Base-by-base conservation (phyloP, 2,888 invertebrate genomes). In the Xylocampa areola region DNA sequence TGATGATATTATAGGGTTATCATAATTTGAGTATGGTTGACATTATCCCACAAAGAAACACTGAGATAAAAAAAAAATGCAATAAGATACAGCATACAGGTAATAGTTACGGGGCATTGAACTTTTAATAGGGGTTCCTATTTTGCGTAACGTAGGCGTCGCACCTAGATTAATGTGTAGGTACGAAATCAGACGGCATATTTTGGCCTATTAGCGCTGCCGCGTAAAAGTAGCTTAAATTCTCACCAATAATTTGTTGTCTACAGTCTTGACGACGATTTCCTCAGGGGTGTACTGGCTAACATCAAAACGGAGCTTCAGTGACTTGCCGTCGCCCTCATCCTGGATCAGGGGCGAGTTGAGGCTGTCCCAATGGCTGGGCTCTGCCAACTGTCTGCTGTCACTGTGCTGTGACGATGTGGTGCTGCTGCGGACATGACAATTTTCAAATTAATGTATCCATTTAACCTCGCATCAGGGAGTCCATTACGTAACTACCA, bases 241-340 rank as follows among this genome's bases (percentile, higher is more conserved):
- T 91, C 96, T 95, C 89, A 98, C 98, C 96, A 98, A 95, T 86
- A 99, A 95, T 95, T 98, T 98, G 94, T 99, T 99, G 94, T 99
- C 99, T 77, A 99, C 98, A 70, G 99, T 99, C 95, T 99, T 99
- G 72, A 99, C 99, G 85, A 98, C 98, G 87, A 99, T 98, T 95
- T 99, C 99, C 92, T 99, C 99, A 43, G 97, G 97, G 52, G 97
- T 97, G 94, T 99, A 99, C 92, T 99, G 98, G 85, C 98, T 98
- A 77, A 99, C 98, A 89, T 99, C 99, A 94, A 99, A 99, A 85
- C 99, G 96, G 69, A 99, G 95, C 88, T 99, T 98, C 77, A 99
- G 95, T 86, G 97, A 97, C 93, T 98, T 98, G 93, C 96, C 98
- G 88, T 98, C 97, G 50, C 98, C 98, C 83, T 98, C 98, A 80